Conservation (phyloP, 2,888 invertebrate species). For the Pterobdella sp. region DNA sequence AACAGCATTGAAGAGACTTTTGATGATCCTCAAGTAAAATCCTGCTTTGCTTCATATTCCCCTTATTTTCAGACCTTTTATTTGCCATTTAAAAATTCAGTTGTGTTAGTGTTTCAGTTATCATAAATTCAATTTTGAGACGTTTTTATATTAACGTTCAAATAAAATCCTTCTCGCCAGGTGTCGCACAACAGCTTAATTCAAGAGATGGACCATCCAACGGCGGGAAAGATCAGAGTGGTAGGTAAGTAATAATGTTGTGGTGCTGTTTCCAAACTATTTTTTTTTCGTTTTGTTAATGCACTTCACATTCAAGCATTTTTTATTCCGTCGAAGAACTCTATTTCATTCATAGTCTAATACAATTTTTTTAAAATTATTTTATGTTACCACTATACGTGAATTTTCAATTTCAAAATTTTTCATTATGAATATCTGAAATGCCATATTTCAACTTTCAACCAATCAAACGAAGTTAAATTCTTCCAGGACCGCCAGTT, state of each 20-base stretch:
- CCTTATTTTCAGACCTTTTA: neutral
- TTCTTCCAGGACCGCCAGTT: conserved; percentile 67
- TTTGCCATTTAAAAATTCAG: neutral
- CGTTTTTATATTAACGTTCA: too few relatives aligned
- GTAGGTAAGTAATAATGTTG: too few relatives aligned
- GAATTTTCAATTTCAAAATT: neutral
- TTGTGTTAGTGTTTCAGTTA: neutral
- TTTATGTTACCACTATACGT: neutral
- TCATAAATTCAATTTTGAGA: neutral
- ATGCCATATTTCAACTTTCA: neutral
- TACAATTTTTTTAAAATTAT: too few relatives aligned
- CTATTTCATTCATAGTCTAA: too few relatives aligned
- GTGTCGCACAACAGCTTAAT: conserved; percentile 47
- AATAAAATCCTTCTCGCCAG: conserved; percentile 37
- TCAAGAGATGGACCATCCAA: conserved; percentile 57
- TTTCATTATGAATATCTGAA: conserved; percentile 1
- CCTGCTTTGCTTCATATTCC: neutral
- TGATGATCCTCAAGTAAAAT: conserved; percentile 80
- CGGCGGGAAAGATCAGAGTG: conserved; percentile 62
- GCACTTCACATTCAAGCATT: neutral
- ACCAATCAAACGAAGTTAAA: neutral
- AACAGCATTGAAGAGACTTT: conserved; percentile 79
- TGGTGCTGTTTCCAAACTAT: too few relatives aligned
- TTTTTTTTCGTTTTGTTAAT: neutral
- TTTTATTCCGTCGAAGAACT: too few relatives aligned